Conservation (phyloP, 2,797 vertebrate genomes). For the Myiotriccus ornatus region DNA sequence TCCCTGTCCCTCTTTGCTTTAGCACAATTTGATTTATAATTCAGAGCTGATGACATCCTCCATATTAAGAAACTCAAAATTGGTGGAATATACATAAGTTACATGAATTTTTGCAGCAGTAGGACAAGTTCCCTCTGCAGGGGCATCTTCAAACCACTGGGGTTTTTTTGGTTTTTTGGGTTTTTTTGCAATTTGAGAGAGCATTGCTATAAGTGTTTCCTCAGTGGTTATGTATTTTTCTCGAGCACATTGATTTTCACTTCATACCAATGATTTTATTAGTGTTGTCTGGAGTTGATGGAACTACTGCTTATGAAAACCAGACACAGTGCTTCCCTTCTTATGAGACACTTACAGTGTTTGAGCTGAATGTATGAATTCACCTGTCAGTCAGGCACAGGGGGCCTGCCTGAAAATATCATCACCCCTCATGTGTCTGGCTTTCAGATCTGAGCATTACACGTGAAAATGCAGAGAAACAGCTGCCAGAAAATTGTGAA, state of each 20-base stretch:
- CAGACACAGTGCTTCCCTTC: constrained; percentile 2
- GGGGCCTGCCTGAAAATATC: constrained; percentile 34
- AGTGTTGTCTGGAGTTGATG: constrained; percentile 21
- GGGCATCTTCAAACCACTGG: neutral
- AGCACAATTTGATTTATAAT: neutral
- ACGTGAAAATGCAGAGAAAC: neutral
- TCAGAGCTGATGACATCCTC: neutral
- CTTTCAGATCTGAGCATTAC: neutral
- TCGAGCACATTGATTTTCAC: neutral
- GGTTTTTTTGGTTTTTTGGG: neutral
- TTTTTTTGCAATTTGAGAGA: neutral
- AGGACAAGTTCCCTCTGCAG: constrained; percentile 10
- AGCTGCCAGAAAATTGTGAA: neutral
- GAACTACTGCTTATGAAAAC: constrained; percentile 16
- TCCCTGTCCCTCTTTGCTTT: neutral
- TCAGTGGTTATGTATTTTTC: neutral
- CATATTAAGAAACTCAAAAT: neutral
- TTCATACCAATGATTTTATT: neutral
- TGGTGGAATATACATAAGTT: neutral
- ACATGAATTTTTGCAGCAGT: neutral
- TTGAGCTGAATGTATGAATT: constrained; percentile 34
- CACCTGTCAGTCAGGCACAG: constrained; percentile 54
- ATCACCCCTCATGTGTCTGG: neutral
- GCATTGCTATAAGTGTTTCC: neutral
- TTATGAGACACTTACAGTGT: neutral